Evolutionary conservation across 2,888 invertebrate genomes (phyloP), one percentile per base, ranked within the genome.

Genomic region (Apantesis nais): DNA sequence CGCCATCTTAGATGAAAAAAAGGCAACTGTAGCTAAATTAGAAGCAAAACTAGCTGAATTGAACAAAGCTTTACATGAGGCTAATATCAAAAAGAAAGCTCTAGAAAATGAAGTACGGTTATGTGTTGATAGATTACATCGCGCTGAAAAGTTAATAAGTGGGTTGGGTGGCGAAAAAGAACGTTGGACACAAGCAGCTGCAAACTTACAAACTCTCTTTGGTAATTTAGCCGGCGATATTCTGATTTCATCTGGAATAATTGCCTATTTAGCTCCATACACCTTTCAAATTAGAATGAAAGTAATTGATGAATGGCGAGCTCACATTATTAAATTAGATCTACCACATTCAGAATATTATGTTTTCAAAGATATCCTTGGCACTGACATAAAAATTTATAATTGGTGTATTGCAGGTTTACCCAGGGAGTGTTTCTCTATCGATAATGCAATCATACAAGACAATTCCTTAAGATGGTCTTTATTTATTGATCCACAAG

Each of bases 211-310:
- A 89, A 89, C 90, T 1, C 95, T 97, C 66, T 98, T 97, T 86
- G 97, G 98, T 88, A 97, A 97, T 86, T 94, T 99, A 74, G 97
- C 98, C 0, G 99, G 99, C 0, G 99, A 99, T 91, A 97, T 99
- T 81, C 93, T 99, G n/a, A 96, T 99, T 44, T 98, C 98, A 0
- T 97, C 97, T 86, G 99, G 98, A 29, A 96, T 98, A 55, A 98
- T 99, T 78, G 97, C 98, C 0, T 99, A 99, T 91, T 95, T 99
- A 68, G 97, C 98, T 0, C 97, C 98, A 0, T 98, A 98, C 82
- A 98, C 98, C 11, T 95, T 97, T 66, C 95, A 96, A 31, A 96
- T 97, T 79, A 95, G 97, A 84, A 89, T 91, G 66, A 90, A 93
- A 41, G 95, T 96, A 66, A 95, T 97, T 2, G 89, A 91, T 0